Conservation (phyloP, 2,888 invertebrate species). For the Graphium colonna region DNA sequence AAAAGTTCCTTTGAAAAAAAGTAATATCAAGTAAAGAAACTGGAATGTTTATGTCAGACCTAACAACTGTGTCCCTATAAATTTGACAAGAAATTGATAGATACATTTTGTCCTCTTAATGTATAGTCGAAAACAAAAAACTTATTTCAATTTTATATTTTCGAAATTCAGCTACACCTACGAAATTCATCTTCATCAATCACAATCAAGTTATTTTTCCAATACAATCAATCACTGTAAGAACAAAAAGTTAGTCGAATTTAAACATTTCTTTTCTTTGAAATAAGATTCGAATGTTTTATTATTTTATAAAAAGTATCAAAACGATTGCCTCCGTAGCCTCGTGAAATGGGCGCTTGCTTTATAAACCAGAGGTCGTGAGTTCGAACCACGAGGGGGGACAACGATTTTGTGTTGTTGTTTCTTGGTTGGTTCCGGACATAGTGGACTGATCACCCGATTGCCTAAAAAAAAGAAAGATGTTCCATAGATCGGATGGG, state of each 20-base stretch:
- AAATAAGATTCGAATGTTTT: not conserved
- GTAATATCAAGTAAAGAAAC: not conserved
- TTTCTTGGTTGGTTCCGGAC: too few species aligned
- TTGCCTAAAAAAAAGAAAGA: too few species aligned
- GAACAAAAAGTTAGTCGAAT: conserved; percentile 6
- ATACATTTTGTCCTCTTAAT: not conserved
- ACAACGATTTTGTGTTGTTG: too few species aligned
- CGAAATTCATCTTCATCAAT: conserved; percentile 13
- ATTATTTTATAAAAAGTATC: too few species aligned
- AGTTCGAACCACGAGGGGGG: too few species aligned
- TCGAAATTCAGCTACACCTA: not conserved
- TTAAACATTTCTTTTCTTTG: not conserved
- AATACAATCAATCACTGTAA: conserved; percentile 18
- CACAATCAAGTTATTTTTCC: conserved; percentile 13
- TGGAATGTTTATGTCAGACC: not conserved
- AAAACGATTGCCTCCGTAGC: too few species aligned
- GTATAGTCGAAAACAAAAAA: not conserved
- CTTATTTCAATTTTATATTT: not conserved
- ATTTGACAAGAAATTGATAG: not conserved
- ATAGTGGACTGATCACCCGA: too few species aligned
- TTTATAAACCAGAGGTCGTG: too few species aligned
- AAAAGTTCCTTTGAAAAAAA: not conserved
- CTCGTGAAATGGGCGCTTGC: too few species aligned
- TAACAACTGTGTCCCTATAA: too few species aligned
- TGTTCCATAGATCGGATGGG: too few species aligned